These are phyloP conservation scores for Gallinago undulata DNA, from an alignment of 2,113 vertebrate species.

Conservation along the genomic window DNA sequence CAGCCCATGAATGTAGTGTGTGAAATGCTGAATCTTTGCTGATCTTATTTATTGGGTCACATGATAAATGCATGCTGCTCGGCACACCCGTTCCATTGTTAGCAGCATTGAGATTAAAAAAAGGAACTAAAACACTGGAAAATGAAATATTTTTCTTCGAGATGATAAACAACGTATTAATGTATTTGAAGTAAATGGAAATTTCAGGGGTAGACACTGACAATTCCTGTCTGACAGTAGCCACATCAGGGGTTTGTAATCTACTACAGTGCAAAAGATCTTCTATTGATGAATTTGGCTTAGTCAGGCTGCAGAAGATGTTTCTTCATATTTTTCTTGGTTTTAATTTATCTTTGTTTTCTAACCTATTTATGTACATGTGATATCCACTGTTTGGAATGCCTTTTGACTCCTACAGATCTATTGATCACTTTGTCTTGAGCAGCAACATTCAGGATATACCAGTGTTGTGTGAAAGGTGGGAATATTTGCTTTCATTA, in stretches of 20 bases:
- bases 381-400: background rate
- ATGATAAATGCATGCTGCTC: background rate
- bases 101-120: background rate
- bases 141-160: background rate
- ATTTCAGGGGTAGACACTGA: background rate
- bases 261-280: background rate
- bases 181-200: background rate
- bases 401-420: background rate
- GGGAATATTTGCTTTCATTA: background rate
- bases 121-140: background rate
- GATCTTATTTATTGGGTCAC: background rate
- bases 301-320: background rate
- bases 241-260: background rate
- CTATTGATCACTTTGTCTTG: background rate
- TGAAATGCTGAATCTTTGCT: background rate
- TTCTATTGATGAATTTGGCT: background rate
- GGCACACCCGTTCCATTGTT: background rate
- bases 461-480: background rate
- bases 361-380: background rate
- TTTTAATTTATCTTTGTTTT: background rate
- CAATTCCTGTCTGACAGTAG: background rate
- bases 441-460: background rate
- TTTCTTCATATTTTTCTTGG: background rate
- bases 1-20: background rate
- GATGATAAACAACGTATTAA: background rate